Evolutionary conservation across 2,797 vertebrate species (phyloP), one percentile per base, ranked within the genome.

Genomic region (Lagorchestes hirsutus): DNA sequence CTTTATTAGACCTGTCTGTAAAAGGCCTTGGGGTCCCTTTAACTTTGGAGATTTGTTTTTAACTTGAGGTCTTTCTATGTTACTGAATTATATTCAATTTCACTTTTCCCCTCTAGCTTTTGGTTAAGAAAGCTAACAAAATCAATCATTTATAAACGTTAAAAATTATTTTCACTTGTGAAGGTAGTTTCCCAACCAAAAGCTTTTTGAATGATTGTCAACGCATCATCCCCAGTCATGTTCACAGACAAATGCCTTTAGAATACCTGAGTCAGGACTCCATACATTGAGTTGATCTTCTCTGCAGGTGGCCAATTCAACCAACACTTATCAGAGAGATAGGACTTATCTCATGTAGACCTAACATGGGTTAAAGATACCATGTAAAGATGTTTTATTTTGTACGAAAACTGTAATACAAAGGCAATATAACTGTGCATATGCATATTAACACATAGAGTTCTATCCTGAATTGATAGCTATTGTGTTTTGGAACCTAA

Each of bases 1-100:
- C 22, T 27, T 46, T 46, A 46, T 82, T 82, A 46, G 40, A 8
- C 2, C 8, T 82, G 2, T 82, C 18, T 82, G 24, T 82, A 82
- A 24, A 82, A 82, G n/a, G 18, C 18, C 67, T 46, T 82, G n/a
- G n/a, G 67, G 18, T 22, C 9, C 18, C 18, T 82, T 46, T 82
- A 46, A 46, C 40, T 46, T 82, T 46, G 40, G 40, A 46, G 18
- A 82, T 82, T 82, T 82, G 6, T 46, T 82, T 82, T 46, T 82
- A 46, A 46, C 74, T 46, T 82, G 22, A 46, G 13, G 34, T 16
- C 34, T 74, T 62, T 62, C 14, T 82, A 82, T 46, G 74, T 46
- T 82, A 46, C 40, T 46, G 40, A 95, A 93, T 62, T 91, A 13
- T 14, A 58, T 58, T 59, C 91, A 95, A 58, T 31, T 74, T 28